Percentiles rank a stretch among this genome's conserved stretches.
phyloP scores from a whole-genome alignment of 2,113 vertebrate species.

The Dasyornis broadbenti region DNA sequence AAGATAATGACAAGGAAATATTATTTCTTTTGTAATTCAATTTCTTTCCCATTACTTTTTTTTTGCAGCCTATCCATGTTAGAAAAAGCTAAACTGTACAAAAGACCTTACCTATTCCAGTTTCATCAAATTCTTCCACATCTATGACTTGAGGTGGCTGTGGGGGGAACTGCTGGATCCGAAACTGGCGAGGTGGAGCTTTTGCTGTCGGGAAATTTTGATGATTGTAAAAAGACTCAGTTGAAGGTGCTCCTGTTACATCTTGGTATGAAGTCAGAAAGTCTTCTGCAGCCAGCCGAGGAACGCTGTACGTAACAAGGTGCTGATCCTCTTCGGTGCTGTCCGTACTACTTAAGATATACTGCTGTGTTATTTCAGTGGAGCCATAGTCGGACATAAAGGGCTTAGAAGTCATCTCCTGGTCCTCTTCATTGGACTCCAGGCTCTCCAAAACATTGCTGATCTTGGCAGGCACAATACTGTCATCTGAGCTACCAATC shows the following conservation, averaged over 20 bases:
- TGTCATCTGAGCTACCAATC: constrained; percentile 80
- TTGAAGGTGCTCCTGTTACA: constrained; percentile 15
- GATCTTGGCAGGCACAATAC: constrained; percentile 76
- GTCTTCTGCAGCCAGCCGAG: background rate
- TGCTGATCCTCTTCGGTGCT: constrained; percentile 39
- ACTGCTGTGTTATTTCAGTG: constrained; percentile 46
- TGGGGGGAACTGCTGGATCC: constrained; percentile 62
- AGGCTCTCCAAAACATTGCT: background rate
- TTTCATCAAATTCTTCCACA: constrained; percentile 82
- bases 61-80: background rate
- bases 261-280: background rate
- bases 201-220: constrained; percentile 34
- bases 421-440: constrained; percentile 21
- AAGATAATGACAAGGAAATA: background rate
- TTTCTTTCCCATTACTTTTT: background rate
- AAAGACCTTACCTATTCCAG: constrained; percentile 66
- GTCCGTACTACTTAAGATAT: background rate
- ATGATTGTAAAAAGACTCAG: constrained; percentile 11
- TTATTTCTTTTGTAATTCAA: background rate
- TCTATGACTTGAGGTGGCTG: constrained; percentile 79
- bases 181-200: constrained; percentile 70
- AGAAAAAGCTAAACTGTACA: background rate
- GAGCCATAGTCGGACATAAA: constrained; percentile 36
- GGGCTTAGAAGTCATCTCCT: constrained; percentile 38
- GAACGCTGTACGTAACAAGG: background rate